Evolutionary conservation across 2,797 vertebrate genomes (phyloP).

Genomic region (Balearica regulorum): DNA sequence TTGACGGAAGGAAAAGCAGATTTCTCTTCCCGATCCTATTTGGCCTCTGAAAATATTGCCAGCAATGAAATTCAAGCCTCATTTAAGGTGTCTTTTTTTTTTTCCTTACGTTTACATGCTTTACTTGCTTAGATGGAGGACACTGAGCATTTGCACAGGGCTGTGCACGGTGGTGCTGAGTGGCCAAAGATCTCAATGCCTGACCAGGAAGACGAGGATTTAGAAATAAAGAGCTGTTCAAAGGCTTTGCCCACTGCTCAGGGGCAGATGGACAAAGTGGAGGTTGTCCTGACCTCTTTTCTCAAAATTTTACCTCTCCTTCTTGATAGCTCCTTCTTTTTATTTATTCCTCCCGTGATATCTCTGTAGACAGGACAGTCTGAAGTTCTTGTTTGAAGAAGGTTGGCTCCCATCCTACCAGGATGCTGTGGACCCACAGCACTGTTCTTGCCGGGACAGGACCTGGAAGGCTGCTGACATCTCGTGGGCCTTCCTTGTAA

Average conservation of each 20-base stretch:
- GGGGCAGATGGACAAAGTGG: background rate
- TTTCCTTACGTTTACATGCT: background rate
- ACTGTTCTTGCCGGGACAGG: background rate
- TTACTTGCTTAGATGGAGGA: background rate
- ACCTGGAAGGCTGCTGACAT: slow-evolving; percentile 38
- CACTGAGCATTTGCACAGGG: background rate
- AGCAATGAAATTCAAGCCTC: background rate
- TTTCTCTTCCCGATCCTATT: background rate
- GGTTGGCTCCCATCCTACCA: background rate
- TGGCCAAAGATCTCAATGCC: background rate
- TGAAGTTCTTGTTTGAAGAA: background rate
- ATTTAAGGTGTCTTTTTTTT: background rate
- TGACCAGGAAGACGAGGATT: background rate
- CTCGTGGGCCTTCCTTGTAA: slow-evolving; percentile 34
- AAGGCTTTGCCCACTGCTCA: background rate
- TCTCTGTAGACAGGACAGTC: too few species aligned
- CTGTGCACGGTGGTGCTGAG: accelerated
- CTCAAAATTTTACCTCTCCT: background rate
- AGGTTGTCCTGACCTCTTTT: background rate
- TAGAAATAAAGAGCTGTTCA: background rate
- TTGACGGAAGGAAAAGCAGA: background rate
- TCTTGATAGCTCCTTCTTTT: background rate
- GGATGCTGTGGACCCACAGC: background rate
- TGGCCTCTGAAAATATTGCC: background rate
- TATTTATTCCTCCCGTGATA: background rate